Base-by-base conservation (phyloP, 2,888 invertebrate genomes). In the Drosophila putrida region DNA sequence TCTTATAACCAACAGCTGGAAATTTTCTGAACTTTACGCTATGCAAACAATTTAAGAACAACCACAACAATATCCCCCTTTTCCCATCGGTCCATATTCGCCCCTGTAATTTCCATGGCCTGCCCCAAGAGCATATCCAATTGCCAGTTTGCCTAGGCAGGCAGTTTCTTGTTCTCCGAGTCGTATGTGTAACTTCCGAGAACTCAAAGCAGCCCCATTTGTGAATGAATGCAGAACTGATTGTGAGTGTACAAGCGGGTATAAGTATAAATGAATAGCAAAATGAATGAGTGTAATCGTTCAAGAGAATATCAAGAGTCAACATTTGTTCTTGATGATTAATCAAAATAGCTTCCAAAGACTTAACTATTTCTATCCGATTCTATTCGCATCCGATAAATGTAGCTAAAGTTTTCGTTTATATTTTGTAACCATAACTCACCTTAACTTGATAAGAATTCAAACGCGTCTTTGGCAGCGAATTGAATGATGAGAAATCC, bases 401-500 rank as follows among this genome's bases (percentile, higher is more conserved):
- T 62, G 31, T 50, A 25, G 11, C 33, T 38, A 4, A 15, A 28
- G 9, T 10, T 44, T 6, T 41, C 20, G 3, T 3, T 3, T 27
- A 50, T 28, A 44, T 11, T 60, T 61, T 46, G 4, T 8, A 15
- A 41, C 25, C 5, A 36, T 63, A 53, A 92, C 95, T 95, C 94
- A 98, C 98, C 97, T 99, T 99, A 93, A 99, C 98, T 95, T 99
- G 98, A 94, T 98, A 99, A 91, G 98, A 98, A 95, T 99, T 99
- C 92, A 98, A 96, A 94, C 98, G 98, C 93, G 97, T 96, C 93
- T 96, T 96, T 82, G 99, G 99, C 91, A 99, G 95, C 85, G 96
- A 95, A 93, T 98, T 97, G 95, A 98, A 98, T 59, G 97, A 97
- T 90, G 98, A 97, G 94, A 98, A 98, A 93, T 98, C 98, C 92